Base-by-base conservation (phyloP, 2,113 vertebrate species). In the Procavia capensis region DNA sequence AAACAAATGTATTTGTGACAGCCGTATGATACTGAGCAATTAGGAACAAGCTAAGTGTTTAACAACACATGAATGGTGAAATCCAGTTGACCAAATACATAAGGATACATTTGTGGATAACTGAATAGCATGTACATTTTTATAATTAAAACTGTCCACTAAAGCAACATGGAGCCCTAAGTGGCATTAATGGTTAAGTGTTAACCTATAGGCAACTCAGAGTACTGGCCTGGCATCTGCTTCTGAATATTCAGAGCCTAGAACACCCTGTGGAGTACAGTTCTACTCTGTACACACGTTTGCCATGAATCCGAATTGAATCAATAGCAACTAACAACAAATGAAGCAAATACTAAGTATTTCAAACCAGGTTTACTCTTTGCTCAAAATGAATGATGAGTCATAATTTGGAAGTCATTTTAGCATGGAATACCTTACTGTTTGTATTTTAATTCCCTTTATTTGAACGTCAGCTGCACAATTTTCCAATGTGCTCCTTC, bases 51-150 rank as follows among this genome's bases (percentile, higher is more conserved):
- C 6, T 54, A 85, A 92, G 72, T 90, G 10, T 11, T 27, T 47
- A 89, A 54, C 70, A 78, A 86, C 6, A 90, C 24, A 93, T 74
- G n/a, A 91, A 76, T 70, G 16, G 34, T 90, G n/a, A 95, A 94
- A 92, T 83, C 68, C 2, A 3, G 11, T 76, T 2, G 86, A 43
- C 29, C 31, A 64, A 92, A 75, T 27, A 80, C 70, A 9, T 90
- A 89, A 89, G 34, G 93, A 93, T 78, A 95, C 83, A 68, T 64
- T 90, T 90, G 88, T 90, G 72, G 22, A n/a, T 90, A 96, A 91
- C 89, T 92, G 45, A 93, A 45, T 78, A 50, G n/a, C 59, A 66
- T 91, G 17, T 3, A 64, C 89, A n/a, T 87, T 95, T 79, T 75
- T 72, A 41, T 94, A 88, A 93, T 50, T 93, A 91, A 96, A 94